Conservation (phyloP, 2,888 invertebrate species). For the Melanostoma mellinum region DNA sequence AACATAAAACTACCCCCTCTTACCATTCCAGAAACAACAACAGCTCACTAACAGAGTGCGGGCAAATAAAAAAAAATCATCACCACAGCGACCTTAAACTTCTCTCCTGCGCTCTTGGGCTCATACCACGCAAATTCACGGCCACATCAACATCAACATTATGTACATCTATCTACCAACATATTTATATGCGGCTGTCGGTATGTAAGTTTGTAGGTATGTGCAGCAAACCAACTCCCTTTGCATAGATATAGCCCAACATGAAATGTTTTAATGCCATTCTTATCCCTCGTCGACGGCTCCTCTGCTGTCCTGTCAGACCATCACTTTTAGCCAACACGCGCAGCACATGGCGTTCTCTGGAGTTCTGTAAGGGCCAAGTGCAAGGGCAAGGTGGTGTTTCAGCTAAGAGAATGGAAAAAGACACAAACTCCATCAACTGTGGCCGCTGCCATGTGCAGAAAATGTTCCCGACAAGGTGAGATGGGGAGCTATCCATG, state of each 20-base stretch:
- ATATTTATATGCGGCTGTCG: constrained; percentile 25
- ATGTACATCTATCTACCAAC: constrained; percentile 22
- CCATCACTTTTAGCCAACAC: constrained; percentile 50
- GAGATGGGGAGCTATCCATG: constrained; percentile 3
- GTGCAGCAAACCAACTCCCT: constrained; percentile 55
- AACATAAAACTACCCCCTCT: constrained; percentile 71
- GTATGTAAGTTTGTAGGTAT: constrained; percentile 30
- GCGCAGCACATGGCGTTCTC: constrained; percentile 62
- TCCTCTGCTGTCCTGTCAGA: constrained; percentile 22
- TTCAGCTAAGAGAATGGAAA: constrained; percentile 44
- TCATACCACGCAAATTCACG: constrained; percentile 69
- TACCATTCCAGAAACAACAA: constrained; percentile 55
- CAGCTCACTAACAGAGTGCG: constrained; percentile 5
- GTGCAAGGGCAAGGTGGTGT: constrained; percentile 72
- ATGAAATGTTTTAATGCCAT: constrained; percentile 68
- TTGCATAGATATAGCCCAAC: constrained; percentile 65
- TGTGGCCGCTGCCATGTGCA: constrained; percentile 65
- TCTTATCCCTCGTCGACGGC: constrained; percentile 44
- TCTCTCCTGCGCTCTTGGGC: constrained; percentile 52
- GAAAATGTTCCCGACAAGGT: constrained; percentile 53
- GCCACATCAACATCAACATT: constrained; percentile 47
- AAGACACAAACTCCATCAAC: constrained; percentile 58
- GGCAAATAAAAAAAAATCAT: constrained; percentile 16
- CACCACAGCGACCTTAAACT: constrained; percentile 66
- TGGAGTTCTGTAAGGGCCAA: constrained; percentile 60